Base-by-base conservation (phyloP, 2,797 vertebrate species). In the Enteromius treurensis region DNA sequence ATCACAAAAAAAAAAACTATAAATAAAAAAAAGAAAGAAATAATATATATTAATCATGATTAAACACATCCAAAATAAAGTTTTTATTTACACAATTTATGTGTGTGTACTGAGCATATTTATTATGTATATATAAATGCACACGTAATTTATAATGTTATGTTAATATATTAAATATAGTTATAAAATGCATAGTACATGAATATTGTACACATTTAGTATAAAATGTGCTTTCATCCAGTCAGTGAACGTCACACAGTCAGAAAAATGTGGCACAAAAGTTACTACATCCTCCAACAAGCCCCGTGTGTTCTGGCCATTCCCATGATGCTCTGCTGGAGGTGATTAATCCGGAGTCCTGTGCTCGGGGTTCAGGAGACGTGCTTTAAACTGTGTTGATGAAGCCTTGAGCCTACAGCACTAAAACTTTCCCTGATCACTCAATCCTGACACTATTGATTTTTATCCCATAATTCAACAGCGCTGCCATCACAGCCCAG, bases 401-500 rank as follows among this genome's bases (percentile, higher is more conserved):
- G 70, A 73, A 73, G 29, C 29, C 64, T 37, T 67, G 29, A 37
- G 29, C 34, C 64, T 21, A 67, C 7, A 67, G 71, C 71, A 37
- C 80, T 79, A 34, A 71, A 83, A 67, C 77, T 79, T 68, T 65
- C 67, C 71, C 78, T 62, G 77, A 86, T 86, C 87, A 69, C 68
- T 88, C 85, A 85, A 29, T 67, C 67, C 62, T 26, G 81, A 78
- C 87, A 71, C 62, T 86, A 85, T 86, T 86, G 83, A 88, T 84
- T 85, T 85, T 47, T 21, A 77, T 74, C 76, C 62, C 34, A 84
- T 80, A 60, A 82, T 42, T 84, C 73, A 49, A 53, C 32, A 81
- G 77, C 81, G 80, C 77, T 80, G 70, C 82, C 86, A 68, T 89
- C 87, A 88, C 87, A 87, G 69, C 14, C 29, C 21, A 42, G n/a